Evolutionary conservation across 2,113 vertebrate species (phyloP), one percentile per base, ranked within the genome.

Genomic region (Melanostigma gelatinosum): DNA sequence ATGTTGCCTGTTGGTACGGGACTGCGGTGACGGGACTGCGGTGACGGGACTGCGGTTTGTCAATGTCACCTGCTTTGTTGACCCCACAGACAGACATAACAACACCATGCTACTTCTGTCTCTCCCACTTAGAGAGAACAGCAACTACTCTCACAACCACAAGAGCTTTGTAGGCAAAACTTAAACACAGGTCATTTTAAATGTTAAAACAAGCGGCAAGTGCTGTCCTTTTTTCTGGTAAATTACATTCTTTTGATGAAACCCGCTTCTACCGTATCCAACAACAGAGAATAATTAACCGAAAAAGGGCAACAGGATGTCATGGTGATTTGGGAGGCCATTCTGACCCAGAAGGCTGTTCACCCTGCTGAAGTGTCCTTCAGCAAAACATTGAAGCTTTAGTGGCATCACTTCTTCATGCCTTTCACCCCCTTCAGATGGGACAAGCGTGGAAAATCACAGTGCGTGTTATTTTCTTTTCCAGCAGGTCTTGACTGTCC

Each of bases 321-420:
- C 64, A 27, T 64, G 42, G 52, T 77, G 71, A 75, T 79, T 74
- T 81, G 22, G 63, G 54, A 73, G 42, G 54, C 36, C 27, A 57
- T 62, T 18, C 15, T 75, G 52, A 72, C 42, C 58, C 52, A 79
- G 42, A 88, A 77, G 36, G 50, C 66, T 62, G 4, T 82, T 85
- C 82, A 73, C 72, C 34, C 46, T 36, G 36, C 46, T 89, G 58
- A 89, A 90, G 78, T 75, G 87, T 73, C 72, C 83, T 85, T 80
- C 67, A 84, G 72, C 57, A 34, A 83, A 81, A 90, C 63, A 73
- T 40, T 65, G 69, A 76, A 62, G 83, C 80, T 87, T 72, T 84
- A 83, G 73, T 77, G 73, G 67, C 72, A 63, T 80, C 73, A 34
- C 65, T 75, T 62, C 46, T 86, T 65, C 57, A 8, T 40, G 65